Evolutionary conservation across 2,888 invertebrate species (phyloP), one percentile per base, ranked within the genome.

Genomic region (Lasioglossum oenotherae): DNA sequence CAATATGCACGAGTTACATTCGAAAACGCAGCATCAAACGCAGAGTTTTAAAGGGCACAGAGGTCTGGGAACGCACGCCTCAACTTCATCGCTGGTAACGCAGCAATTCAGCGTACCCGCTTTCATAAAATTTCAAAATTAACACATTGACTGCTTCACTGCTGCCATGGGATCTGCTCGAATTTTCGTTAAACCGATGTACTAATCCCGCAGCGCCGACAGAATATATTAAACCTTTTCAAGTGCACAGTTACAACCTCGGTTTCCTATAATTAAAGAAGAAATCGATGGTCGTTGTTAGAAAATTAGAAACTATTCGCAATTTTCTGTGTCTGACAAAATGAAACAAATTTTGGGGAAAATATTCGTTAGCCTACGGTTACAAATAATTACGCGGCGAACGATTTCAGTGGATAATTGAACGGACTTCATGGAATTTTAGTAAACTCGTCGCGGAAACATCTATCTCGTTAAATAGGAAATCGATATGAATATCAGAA

Each of bases 71-170:
- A 27, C n/a, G 31, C 31, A 16, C 46, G 72, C 60, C 35, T 41
- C 60, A 44, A 71, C 41, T 73, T 76, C 53, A 67, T 73, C 76
- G 38, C 57, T 27, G 53, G 44, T 73, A 69, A 53, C 67, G 35
- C 5, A 69, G 79, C 79, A 85, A 85, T 84, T 84, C 73, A 74
- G 76, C 57, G 64, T 53, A 72, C 73, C 41, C 67, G 57, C 76
- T 73, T 46, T 79, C 84, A 84, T 85, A 85, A 85, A 85, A 85
- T 85, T 85, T 79, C 73, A 49, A 85, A 85, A 85, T 85, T 85
- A 85, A 85, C 85, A 76, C 84, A 84, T 49, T 79, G 79, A 85
- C 84, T 84, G 67, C 57, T 27, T 72, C 67, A 31, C 73, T 76
- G 84, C 73, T 79, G 72, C 85, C 57, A 31, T 73, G 84, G 85